These are phyloP conservation scores for Scotopteryx bipunctaria DNA, from an alignment of 2,888 invertebrate species.

Conservation along the genomic window DNA sequence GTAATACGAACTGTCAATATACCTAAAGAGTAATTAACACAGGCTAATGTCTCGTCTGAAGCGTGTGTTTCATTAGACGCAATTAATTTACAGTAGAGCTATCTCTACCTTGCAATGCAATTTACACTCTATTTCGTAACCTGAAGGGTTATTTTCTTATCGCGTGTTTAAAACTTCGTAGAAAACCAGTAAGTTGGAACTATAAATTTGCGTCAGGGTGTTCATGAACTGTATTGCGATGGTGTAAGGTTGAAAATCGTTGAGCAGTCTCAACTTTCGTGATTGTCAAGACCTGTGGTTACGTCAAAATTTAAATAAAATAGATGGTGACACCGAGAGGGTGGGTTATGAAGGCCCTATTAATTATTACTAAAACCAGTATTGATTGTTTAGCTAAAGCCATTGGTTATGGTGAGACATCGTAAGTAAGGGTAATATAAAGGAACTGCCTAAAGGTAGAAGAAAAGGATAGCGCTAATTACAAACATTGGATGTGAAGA, in stretches of 20 bases:
- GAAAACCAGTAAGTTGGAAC: conserved; percentile 4
- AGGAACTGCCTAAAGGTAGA: no score
- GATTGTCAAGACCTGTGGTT: conserved; percentile 15
- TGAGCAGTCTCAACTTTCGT: background rate
- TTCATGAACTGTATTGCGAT: background rate
- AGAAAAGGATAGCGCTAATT: no score
- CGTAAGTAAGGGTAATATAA: no score
- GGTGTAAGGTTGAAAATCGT: conserved; percentile 13
- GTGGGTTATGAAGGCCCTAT: background rate
- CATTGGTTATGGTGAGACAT: no score
- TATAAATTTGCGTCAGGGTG: background rate
- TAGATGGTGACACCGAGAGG: conserved; percentile 15
- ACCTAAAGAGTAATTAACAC: conserved; percentile 31
- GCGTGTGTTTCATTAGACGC: conserved; percentile 65
- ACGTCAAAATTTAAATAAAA: conserved; percentile 21
- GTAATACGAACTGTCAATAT: conserved; percentile 23
- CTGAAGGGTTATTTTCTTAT: background rate
- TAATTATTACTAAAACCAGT: no score
- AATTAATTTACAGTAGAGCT: conserved; percentile 59
- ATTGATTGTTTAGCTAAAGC: no score
- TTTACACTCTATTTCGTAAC: background rate
- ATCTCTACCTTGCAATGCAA: background rate
- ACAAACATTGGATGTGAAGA: no score
- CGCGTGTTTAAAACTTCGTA: background rate
- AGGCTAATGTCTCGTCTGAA: conserved; percentile 42